A percentile compares a stretch with the other conserved stretches of the same genome.
These are phyloP conservation scores for Anolis sagrei DNA, from an alignment of 2,113 vertebrate genomes.

Conservation along the genomic window DNA sequence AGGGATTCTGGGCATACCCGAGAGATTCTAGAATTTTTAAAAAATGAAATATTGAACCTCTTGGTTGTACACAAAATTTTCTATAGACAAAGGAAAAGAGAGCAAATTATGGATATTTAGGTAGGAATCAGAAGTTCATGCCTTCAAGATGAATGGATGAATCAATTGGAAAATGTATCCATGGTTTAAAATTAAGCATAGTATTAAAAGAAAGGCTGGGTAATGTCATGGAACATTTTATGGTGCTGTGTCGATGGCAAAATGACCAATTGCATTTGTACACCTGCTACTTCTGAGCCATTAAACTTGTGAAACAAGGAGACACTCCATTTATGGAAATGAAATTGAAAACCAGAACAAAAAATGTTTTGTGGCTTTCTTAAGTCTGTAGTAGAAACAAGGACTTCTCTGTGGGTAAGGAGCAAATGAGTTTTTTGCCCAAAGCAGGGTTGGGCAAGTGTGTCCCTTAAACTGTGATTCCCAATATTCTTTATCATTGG, in stretches of 20 bases:
- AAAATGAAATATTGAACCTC: neutral
- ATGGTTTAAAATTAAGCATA: neutral
- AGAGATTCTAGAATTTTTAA: neutral
- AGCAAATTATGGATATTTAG: neutral
- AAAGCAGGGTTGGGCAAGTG: neutral
- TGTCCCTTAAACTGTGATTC: no score
- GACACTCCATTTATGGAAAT: neutral
- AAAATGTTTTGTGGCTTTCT: neutral
- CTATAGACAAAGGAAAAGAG: neutral
- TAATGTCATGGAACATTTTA: neutral
- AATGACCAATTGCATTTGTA: neutral
- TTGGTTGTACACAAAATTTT: neutral
- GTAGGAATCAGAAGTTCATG: neutral
- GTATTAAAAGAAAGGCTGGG: neutral
- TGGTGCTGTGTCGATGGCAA: neutral
- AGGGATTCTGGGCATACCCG: neutral
- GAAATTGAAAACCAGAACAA: neutral
- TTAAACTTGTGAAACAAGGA: neutral
- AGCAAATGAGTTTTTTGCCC: neutral
- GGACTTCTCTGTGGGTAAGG: neutral
- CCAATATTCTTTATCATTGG: neutral
- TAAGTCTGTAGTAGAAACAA: neutral
- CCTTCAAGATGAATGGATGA: neutral
- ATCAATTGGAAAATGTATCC: neutral
- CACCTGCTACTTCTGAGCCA: neutral